phyloP scores from a whole-genome alignment of 2,113 vertebrate genomes.

The Ivindomyrus marchei region DNA sequence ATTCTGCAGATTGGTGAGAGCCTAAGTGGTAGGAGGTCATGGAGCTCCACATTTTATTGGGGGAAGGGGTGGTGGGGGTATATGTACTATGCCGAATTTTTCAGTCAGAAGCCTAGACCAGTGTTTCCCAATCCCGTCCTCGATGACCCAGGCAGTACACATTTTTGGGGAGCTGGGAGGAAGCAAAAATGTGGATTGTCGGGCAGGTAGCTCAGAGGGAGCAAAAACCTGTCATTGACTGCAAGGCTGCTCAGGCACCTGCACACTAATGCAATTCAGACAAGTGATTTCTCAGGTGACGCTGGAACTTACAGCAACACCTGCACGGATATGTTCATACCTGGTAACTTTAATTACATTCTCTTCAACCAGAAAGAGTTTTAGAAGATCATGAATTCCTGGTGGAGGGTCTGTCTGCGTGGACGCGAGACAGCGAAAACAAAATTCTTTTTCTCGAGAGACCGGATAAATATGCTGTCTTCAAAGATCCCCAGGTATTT shows the following conservation, averaged over 20 bases:
- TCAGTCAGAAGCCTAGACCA: not conserved
- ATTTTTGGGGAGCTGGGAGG: not conserved
- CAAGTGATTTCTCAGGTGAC: not conserved
- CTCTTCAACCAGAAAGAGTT: conserved; percentile 57
- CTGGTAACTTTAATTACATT: not conserved
- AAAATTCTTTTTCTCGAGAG: conserved; percentile 81
- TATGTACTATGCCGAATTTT: not conserved
- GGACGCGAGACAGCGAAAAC: conserved; percentile 92
- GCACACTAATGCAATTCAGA: not conserved
- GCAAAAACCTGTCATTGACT: not conserved
- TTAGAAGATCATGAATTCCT: conserved; percentile 97
- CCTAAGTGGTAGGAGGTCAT: not conserved
- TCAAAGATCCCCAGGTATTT: conserved; percentile 94
- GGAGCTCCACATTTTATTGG: not conserved
- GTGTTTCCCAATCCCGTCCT: not conserved
- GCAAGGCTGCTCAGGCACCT: not conserved
- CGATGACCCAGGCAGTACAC: not conserved
- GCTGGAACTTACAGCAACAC: not conserved
- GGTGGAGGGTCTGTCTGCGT: conserved; percentile 78
- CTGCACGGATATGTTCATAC: not conserved
- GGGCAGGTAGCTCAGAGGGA: not conserved
- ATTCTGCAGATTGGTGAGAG: conserved; percentile 86
- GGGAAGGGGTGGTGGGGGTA: not conserved
- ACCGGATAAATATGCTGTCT: conserved; percentile 80
- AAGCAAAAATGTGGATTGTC: too few species aligned